Evolutionary conservation across 2,797 vertebrate species (phyloP).

Genomic region (Heteromormyrus szaboi): DNA sequence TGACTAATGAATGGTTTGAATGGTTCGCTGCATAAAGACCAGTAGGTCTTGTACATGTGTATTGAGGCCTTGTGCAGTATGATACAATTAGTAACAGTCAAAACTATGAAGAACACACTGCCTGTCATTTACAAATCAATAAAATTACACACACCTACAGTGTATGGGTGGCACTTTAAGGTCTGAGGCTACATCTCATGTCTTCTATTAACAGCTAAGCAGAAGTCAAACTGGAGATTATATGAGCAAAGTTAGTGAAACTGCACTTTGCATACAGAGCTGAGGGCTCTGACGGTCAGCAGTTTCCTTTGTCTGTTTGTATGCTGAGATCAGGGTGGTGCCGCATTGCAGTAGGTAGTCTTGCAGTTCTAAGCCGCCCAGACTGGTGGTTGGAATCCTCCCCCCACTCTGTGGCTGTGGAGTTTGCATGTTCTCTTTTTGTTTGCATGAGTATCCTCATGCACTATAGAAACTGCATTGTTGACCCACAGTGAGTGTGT

Average conservation of each 20-base stretch:
- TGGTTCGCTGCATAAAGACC: neutral
- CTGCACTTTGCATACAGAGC: no score
- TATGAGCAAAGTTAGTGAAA: neutral
- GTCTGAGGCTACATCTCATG: neutral
- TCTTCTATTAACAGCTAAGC: neutral
- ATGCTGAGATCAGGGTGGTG: no score
- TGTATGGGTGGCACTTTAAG: neutral
- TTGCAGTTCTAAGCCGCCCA: no score
- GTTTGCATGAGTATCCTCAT: no score
- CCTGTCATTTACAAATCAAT: neutral
- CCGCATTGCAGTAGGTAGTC: no score
- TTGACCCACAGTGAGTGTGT: no score
- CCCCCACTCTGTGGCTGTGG: no score
- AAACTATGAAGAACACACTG: neutral
- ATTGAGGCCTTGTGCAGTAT: neutral
- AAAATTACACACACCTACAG: neutral
- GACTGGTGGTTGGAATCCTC: no score
- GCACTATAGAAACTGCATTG: no score
- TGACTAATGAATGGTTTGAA: neutral
- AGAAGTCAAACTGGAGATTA: neutral
- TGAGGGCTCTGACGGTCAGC: no score
- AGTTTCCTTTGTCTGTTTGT: no score
- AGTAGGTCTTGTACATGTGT: neutral
- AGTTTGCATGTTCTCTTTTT: no score
- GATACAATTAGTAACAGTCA: neutral